Evolutionary conservation across 2,113 vertebrate species (phyloP).

Genomic region (Larimichthys polyactis): DNA sequence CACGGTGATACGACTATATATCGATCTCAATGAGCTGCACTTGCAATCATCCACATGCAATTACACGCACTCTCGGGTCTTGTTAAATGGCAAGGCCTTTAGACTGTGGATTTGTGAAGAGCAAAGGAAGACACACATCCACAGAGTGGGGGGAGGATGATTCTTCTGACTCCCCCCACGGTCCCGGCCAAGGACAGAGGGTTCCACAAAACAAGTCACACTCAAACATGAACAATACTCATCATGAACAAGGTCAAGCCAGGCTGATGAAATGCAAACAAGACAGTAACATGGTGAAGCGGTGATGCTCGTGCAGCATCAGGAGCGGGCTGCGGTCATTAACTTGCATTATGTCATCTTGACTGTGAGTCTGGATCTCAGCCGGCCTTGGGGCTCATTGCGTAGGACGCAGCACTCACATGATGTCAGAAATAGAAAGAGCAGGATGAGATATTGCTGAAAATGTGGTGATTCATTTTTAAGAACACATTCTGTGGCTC

Average conservation of each 20-base stretch:
- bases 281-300: slow-evolving; percentile 3
- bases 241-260: slow-evolving; percentile 12
- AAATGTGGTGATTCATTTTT: slow-evolving; percentile 33
- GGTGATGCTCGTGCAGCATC: background rate
- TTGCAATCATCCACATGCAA: slow-evolving; percentile 4
- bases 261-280: slow-evolving; percentile 18
- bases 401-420: slow-evolving; percentile 19
- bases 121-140: background rate
- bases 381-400: slow-evolving; percentile 16
- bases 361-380: slow-evolving; percentile 32
- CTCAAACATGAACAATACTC: background rate
- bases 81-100: background rate
- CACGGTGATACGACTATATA: background rate
- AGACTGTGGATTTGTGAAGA: background rate
- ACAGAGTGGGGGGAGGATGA: background rate
- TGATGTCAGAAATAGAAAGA: slow-evolving; percentile 56
- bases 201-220: background rate
- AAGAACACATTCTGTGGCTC: background rate
- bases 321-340: slow-evolving; percentile 52
- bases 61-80: background rate
- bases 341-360: slow-evolving; percentile 62
- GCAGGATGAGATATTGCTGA: slow-evolving; percentile 17
- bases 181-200: background rate
- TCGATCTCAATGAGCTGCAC: slow-evolving; percentile 7
- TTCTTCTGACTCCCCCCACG: background rate